Base-by-base conservation (phyloP, 2,797 vertebrate species). In the Eupleurogrammus muticus region DNA sequence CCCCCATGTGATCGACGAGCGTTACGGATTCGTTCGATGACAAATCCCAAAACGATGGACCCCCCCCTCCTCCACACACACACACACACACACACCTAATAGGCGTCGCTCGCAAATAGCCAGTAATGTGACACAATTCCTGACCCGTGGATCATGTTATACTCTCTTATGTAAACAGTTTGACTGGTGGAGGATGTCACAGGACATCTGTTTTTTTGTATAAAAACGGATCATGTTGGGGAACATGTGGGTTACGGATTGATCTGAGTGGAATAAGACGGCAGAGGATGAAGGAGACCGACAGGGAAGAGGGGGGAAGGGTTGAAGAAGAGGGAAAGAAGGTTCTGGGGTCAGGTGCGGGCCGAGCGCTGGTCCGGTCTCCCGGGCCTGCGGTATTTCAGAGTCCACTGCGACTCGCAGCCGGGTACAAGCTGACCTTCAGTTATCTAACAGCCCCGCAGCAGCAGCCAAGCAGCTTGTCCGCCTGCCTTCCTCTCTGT, bases 341-440 rank as follows among this genome's bases (percentile, higher is more conserved):
- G 66, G 66, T 81, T 70, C 61, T 70, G 61, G 76, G 79, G 83
- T 84, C 77, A 84, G 80, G 63, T 80, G 80, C 67, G 65, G 75
- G 70, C 69, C 13, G 48, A 80, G 59, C 66, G 63, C 63, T 63
- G 5, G 17, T 24, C 67, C 66, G 66, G 62, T 80, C 75, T 79
- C 85, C 61, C 42, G 5, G 13, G 72, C 62, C 66, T 85, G 86
- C 24, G 80, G 82, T 91, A 91, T 92, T 92, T 92, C 90, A 72
- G 80, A 85, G 48, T 79, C 75, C 1, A 2, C 82, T 90, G 90
- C 58, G 72, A 92, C 75, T 81, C 70, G 24, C 69, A 71, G 71
- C 60, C 65, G 76, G 72, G 73, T 42, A 58, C 72, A 77, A 69
- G 57, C 65, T 90, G 86, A 87, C 87, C 87, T 87, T 80, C 58